Percentiles rank a stretch among this genome's conserved stretches.
phyloP scores from a whole-genome alignment of 1,140 invertebrate species.

The Ylistrum balloti region DNA sequence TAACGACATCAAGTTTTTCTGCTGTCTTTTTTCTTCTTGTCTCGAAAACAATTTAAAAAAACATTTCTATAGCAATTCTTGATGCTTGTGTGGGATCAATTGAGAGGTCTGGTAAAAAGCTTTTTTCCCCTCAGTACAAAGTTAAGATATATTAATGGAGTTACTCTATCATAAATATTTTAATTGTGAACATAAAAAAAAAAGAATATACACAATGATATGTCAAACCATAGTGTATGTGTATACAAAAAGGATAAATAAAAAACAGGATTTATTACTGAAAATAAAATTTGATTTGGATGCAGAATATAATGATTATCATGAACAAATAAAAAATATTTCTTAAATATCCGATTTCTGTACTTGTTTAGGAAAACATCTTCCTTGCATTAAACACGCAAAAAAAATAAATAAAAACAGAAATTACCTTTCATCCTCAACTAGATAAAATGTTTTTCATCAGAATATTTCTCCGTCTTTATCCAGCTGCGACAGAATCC shows the following conservation, averaged over 20 bases:
- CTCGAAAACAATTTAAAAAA: too few species aligned
- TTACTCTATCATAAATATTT: too few species aligned
- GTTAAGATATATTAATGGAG: too few species aligned
- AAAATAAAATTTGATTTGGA: conserved; percentile 25
- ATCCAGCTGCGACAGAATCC: not conserved
- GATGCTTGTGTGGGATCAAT: too few species aligned
- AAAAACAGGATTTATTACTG: conserved; percentile 9
- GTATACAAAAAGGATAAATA: not conserved
- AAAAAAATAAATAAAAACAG: not conserved
- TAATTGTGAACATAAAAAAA: too few species aligned
- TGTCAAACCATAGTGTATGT: not conserved
- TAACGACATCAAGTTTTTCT: too few species aligned
- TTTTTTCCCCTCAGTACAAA: too few species aligned
- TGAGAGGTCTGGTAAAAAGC: too few species aligned
- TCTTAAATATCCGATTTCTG: not conserved
- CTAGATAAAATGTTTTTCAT: not conserved
- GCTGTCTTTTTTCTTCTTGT: too few species aligned
- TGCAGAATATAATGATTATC: conserved; percentile 11
- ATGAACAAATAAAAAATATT: not conserved
- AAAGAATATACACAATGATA: too few species aligned
- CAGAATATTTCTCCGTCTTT: too few species aligned
- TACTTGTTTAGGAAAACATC: conserved; percentile 33
- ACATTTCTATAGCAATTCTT: too few species aligned
- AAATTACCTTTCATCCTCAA: not conserved
- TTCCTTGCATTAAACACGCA: not conserved